Percentiles rank a stretch among this genome's conserved stretches.
Conservation (phyloP, 2,113 vertebrate species). For the Microtus pennsylvanicus region DNA sequence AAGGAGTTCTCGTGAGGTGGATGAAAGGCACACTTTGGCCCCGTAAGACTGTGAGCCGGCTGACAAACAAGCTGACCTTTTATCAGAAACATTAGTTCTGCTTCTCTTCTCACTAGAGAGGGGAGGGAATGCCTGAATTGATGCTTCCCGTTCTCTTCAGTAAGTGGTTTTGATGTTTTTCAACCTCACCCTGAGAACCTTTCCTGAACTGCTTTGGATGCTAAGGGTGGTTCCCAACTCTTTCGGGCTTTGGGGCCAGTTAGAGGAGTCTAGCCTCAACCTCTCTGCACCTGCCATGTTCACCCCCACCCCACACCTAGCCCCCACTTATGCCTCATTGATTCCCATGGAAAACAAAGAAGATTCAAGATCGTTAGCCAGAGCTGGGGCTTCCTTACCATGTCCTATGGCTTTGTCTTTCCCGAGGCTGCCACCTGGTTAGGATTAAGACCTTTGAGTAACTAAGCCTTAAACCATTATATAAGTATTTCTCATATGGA, state of each 20-base stretch:
- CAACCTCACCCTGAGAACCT: not conserved
- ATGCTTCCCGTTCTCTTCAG: not conserved
- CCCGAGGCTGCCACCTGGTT: no score
- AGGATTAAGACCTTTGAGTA: not conserved
- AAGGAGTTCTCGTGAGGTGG: not conserved
- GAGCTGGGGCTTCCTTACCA: not conserved
- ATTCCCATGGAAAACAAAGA: not conserved
- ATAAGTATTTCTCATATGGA: not conserved
- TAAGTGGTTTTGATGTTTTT: not conserved
- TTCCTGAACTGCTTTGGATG: not conserved
- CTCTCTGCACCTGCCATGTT: not conserved
- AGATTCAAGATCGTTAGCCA: not conserved
- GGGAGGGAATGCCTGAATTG: not conserved
- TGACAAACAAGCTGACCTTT: not conserved
- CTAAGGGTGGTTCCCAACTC: not conserved
- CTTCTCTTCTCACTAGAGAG: not conserved
- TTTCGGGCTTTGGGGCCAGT: not conserved
- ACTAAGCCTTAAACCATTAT: not conserved
- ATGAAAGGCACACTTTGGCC: not conserved
- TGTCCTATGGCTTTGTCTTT: no score
- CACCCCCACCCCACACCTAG: no score
- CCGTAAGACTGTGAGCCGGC: not conserved
- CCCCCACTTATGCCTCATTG: no score
- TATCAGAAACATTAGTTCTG: not conserved
- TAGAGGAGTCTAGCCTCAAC: not conserved